Evolutionary conservation across 2,888 invertebrate genomes (phyloP).

Genomic region (Prosopocoilus inquinatus): DNA sequence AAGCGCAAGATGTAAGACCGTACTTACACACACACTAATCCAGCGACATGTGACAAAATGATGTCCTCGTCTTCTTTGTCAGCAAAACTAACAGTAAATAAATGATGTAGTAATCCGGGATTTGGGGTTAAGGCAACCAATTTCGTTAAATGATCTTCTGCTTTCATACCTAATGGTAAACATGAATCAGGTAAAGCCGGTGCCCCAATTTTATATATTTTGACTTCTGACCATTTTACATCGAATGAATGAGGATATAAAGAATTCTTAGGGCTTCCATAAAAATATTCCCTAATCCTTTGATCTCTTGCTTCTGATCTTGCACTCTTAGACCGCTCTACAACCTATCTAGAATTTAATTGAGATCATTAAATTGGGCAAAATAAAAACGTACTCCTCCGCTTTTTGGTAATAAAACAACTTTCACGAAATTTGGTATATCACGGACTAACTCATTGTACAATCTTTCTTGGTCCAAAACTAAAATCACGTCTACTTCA

Average conservation of each 20-base stretch:
- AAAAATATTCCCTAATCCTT: constrained; percentile 91
- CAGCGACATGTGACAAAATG: constrained; percentile 82
- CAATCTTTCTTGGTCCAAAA: constrained; percentile 92
- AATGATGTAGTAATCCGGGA: constrained; percentile 77
- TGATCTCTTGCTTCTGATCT: constrained; percentile 76
- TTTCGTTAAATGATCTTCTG: constrained; percentile 87
- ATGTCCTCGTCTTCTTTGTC: constrained; percentile 80
- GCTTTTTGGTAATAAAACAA: constrained; percentile 90
- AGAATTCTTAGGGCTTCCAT: constrained; percentile 70
- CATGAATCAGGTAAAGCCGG: constrained; percentile 92
- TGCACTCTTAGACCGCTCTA: constrained; percentile 73
- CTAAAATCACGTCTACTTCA: constrained; percentile 93
- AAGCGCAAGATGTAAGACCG: neutral
- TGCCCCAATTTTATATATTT: constrained; percentile 92
- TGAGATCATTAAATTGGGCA: constrained; percentile 1
- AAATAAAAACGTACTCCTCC: constrained; percentile 74
- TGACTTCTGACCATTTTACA: constrained; percentile 85
- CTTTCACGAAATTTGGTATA: constrained; percentile 90
- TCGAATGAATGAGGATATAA: constrained; percentile 94
- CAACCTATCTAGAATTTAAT: constrained; percentile 60
- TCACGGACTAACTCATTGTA: constrained; percentile 93
- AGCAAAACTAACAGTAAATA: constrained; percentile 87
- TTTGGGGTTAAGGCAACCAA: constrained; percentile 78
- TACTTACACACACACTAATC: constrained; percentile 90
- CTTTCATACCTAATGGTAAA: constrained; percentile 94